These are phyloP conservation scores for Chrysolina haemoptera DNA, from an alignment of 2,888 invertebrate genomes.

Conservation along the genomic window DNA sequence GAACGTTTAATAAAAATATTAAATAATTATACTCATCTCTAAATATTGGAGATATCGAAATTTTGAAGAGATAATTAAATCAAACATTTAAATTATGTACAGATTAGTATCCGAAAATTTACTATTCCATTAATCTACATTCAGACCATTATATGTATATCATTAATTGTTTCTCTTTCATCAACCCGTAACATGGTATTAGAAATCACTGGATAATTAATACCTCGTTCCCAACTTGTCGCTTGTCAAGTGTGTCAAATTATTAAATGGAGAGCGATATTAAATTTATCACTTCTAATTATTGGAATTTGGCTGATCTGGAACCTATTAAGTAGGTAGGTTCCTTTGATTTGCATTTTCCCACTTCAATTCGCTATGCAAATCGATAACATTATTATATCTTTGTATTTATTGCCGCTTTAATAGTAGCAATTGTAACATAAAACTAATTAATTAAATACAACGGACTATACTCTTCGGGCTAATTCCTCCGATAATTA, in stretches of 20 bases:
- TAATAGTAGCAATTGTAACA: neutral
- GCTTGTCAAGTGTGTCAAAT: slow-evolving; percentile 8
- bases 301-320: slow-evolving; percentile 3
- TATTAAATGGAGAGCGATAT: neutral
- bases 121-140: neutral
- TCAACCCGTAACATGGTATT: neutral
- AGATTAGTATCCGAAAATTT: neutral
- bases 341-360: slow-evolving; percentile 12
- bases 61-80: neutral
- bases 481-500: neutral
- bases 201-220: slow-evolving; percentile 7
- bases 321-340: neutral
- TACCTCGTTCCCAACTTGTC: neutral
- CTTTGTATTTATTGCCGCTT: neutral
- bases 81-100: too few species aligned
- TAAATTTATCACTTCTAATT: slow-evolving; percentile 10
- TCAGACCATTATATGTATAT: neutral
- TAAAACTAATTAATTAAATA: neutral
- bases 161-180: neutral
- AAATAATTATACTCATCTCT: too few species aligned
- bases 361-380: slow-evolving; percentile 8
- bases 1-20: too few species aligned
- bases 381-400: neutral
- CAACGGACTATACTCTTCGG: neutral
- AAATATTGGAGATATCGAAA: neutral